These are phyloP conservation scores for Therioaphis trifolii DNA, from an alignment of 2,888 invertebrate species.

Conservation along the genomic window DNA sequence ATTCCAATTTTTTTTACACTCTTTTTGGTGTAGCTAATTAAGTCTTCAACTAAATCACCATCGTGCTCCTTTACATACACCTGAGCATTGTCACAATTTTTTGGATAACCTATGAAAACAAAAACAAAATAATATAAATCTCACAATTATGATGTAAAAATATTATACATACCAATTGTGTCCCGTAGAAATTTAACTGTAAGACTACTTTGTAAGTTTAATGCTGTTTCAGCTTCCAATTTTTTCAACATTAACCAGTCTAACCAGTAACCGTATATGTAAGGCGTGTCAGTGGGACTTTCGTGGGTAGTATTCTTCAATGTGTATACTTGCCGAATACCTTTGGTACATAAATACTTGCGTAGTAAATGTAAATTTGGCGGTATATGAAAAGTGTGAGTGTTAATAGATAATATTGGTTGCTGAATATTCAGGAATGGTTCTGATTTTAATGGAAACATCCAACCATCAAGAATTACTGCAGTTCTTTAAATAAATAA, in stretches of 20 bases:
- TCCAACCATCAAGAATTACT: conserved; percentile 74
- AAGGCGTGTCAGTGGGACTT: conserved; percentile 70
- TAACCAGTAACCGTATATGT: conserved; percentile 70
- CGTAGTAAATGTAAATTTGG: conserved; percentile 70
- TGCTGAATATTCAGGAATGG: conserved; percentile 69
- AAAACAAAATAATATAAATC: conserved; percentile 1
- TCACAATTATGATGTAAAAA: not conserved
- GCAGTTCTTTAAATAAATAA: conserved; percentile 70
- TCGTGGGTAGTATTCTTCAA: conserved; percentile 70
- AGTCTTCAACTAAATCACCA: conserved; percentile 12
- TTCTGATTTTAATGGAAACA: conserved; percentile 73
- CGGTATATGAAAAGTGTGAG: conserved; percentile 73
- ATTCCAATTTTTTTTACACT: conserved; percentile 10
- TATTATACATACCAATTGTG: conserved; percentile 66
- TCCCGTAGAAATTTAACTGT: conserved; percentile 69
- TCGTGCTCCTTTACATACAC: conserved; percentile 29
- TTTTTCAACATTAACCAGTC: conserved; percentile 71
- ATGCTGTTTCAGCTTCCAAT: conserved; percentile 68
- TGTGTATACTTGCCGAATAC: conserved; percentile 24
- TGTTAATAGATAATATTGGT: conserved; percentile 73
- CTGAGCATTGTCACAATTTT: not conserved
- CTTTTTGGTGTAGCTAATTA: conserved; percentile 17
- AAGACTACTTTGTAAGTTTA: conserved; percentile 70
- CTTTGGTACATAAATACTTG: conserved; percentile 37
- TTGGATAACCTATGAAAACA: conserved; percentile 26